phyloP scores from a whole-genome alignment of 2,113 vertebrate species.

The Callospermophilus lateralis region DNA sequence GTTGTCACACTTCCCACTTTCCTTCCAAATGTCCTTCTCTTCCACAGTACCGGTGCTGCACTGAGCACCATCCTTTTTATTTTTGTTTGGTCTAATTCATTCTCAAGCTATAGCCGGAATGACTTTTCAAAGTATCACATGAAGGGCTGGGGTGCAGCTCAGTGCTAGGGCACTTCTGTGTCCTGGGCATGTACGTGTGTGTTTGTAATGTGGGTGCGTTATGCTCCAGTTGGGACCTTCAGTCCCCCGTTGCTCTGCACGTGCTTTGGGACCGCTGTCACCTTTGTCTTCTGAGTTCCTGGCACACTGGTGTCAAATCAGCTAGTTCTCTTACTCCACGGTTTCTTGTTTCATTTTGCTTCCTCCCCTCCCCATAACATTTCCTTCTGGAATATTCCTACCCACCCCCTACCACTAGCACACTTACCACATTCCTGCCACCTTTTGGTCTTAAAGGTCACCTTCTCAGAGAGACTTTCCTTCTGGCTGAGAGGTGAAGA shows the following conservation, averaged over 20 bases:
- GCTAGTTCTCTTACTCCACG: not conserved
- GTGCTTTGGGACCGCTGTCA: rapidly evolving
- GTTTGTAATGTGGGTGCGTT: not conserved
- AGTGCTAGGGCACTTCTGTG: too few relatives aligned
- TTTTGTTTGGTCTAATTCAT: not conserved
- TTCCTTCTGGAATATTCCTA: not conserved
- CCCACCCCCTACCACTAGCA: not conserved
- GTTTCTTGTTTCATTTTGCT: not conserved
- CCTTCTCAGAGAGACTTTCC: not conserved
- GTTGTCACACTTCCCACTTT: not conserved
- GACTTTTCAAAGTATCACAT: not conserved
- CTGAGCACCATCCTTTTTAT: not conserved
- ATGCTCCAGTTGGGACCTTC: not conserved
- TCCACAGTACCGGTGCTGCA: not conserved
- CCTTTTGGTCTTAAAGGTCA: not conserved
- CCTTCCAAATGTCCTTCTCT: not conserved
- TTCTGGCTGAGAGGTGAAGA: not conserved
- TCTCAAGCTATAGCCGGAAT: not conserved
- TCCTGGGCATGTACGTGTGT: too few relatives aligned
- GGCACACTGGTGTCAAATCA: not conserved
- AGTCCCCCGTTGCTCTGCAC: not conserved
- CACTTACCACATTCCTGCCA: not conserved
- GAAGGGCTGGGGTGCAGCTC: not conserved
- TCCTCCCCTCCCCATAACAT: not conserved
- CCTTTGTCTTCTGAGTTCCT: not conserved